Evolutionary conservation across 2,797 vertebrate genomes (phyloP).

Genomic region (Liasis olivaceus): DNA sequence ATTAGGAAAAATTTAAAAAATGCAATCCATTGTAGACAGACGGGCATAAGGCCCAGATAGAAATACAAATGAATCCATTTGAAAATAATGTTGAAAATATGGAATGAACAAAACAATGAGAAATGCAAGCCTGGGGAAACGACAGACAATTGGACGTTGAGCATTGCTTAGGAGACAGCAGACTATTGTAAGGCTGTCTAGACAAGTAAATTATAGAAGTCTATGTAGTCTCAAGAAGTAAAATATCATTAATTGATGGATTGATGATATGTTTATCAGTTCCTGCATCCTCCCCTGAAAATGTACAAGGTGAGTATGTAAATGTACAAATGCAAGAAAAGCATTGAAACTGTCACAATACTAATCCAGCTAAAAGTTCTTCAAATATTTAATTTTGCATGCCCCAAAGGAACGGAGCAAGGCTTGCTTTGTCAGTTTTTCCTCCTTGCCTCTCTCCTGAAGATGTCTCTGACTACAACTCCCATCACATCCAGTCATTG

Average conservation of each 20-base stretch:
- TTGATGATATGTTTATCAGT: neutral
- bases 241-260: slow-evolving; percentile 1
- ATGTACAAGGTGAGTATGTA: neutral
- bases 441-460: neutral
- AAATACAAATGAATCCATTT: slow-evolving; percentile 9
- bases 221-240: neutral
- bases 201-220: slow-evolving; percentile 32
- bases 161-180: neutral
- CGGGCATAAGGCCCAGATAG: neutral
- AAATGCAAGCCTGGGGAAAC: neutral
- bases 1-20: neutral
- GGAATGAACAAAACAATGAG: neutral
- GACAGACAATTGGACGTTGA: neutral
- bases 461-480: neutral
- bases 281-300: neutral
- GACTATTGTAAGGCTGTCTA: slow-evolving; percentile 7
- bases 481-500: neutral
- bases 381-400: slow-evolving; percentile 2
- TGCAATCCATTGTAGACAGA: neutral
- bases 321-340: neutral
- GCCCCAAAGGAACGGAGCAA: neutral
- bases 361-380: neutral
- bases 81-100: slow-evolving; percentile 3
- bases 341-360: neutral
- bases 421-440: neutral